Evolutionary conservation across 2,113 vertebrate species (phyloP), one percentile per base, ranked within the genome.

Genomic region (Eclectus roratus): DNA sequence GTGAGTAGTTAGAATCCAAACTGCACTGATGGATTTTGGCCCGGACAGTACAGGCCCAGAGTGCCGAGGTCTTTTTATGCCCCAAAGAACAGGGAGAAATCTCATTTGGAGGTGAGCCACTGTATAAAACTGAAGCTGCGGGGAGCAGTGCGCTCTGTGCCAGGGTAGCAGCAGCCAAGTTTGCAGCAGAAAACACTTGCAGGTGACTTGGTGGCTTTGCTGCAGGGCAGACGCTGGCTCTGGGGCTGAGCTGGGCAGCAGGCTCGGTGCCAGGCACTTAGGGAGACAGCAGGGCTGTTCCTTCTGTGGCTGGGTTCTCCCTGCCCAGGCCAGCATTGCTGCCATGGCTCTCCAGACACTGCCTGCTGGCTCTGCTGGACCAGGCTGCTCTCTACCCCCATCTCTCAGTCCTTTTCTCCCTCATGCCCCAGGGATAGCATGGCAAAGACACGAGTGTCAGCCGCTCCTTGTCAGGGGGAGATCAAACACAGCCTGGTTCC

Each of bases 71-170:
- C 0, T 50, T 74, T 80, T 74, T 18, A 23, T 50, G 17, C 21
- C 11, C 29, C 15, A 15, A 3, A 37, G 68, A 88, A 12, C 0
- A 37, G 18, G 28, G 27, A 56, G 20, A n/a, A 60, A 35, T 61
- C 19, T 73, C 1, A 1, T 9, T 24, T 20, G 41, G 35, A 82
- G 66, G 37, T 33, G 25, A 64, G 24, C n/a, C 7, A 27, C 8
- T 3, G 3, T 41, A 5, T 17, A 24, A 46, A 68, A 10, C 44
- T 43, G 44, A 20, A 31, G 43, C 13, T 0, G 0, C 46, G 0
- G 9, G 44, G 20, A 64, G 52, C 47, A 43, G 47, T 2, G 20
- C 37, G 11, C 17, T 81, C 16, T 68, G 9, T 63, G 24, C 21
- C 2, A 1, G 27, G 10, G 21, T 6, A 82, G 27, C 9, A 55